phyloP scores from a whole-genome alignment of 2,888 invertebrate genomes.

The Eupithecia pulchellata region DNA sequence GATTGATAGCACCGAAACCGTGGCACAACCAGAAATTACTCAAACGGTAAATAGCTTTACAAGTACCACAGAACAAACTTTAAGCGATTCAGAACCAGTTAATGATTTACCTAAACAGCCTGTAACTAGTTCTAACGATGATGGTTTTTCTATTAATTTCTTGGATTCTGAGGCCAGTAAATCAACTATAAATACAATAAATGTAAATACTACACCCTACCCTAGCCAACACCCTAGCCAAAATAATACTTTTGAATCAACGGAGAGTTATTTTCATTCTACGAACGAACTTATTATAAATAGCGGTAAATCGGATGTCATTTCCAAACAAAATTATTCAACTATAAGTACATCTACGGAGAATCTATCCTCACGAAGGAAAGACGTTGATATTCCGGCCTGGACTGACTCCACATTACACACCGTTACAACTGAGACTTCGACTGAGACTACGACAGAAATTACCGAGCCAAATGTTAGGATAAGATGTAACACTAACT shows the following conservation, averaged over 20 bases:
- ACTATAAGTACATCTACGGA: conserved; percentile 70
- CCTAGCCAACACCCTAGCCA: conserved; percentile 1
- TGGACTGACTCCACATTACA: conserved; percentile 74
- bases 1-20: background rate
- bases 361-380: conserved; percentile 74
- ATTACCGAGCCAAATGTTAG: conserved; percentile 61
- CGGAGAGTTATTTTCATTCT: background rate
- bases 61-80: background rate
- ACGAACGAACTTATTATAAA: background rate
- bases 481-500: conserved; percentile 85
- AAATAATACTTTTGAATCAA: conserved; percentile 7
- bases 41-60: background rate
- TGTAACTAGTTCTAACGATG: background rate
- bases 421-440: conserved; percentile 74
- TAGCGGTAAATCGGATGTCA: conserved; percentile 10
- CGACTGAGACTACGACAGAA: conserved; percentile 55
- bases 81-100: background rate
- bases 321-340: conserved; percentile 44
- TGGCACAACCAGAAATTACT: background rate
- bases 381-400: conserved; percentile 77
- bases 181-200: conserved; percentile 12
- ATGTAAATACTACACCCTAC: conserved; percentile 5
- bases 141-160: background rate
- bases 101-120: conserved; percentile 2
- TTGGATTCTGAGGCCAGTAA: conserved; percentile 4